Percentiles rank a stretch among this genome's conserved stretches.
Conservation (phyloP, 2,888 invertebrate genomes). For the Coelogynopora nodosa region DNA sequence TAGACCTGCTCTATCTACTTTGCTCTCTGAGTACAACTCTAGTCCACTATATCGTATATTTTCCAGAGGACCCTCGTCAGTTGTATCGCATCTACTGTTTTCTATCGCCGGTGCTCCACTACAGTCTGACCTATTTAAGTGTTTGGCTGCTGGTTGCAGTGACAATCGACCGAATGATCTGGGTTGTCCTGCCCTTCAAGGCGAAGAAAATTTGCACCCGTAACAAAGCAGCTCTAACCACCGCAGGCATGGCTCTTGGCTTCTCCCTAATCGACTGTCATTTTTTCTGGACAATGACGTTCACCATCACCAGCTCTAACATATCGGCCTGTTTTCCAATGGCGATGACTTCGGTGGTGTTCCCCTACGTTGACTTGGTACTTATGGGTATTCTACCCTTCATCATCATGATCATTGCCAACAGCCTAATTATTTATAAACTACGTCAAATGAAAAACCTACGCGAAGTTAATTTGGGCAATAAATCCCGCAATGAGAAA, state of each 20-base stretch:
- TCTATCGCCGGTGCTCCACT: background rate
- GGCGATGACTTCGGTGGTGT: background rate
- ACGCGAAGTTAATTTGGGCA: constrained; percentile 39
- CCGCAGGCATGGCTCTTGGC: background rate
- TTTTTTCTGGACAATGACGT: constrained; percentile 11
- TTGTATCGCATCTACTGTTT: background rate
- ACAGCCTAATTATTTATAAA: constrained; percentile 40
- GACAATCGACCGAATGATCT: constrained; percentile 44
- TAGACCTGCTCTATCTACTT: constrained; percentile 42
- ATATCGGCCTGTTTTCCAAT: background rate
- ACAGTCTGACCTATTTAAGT: constrained; percentile 34
- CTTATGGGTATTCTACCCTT: constrained; percentile 35
- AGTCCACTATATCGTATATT: constrained; percentile 40
- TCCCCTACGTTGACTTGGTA: constrained; percentile 43
- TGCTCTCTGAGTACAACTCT: constrained; percentile 36
- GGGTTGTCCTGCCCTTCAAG: constrained; percentile 46
- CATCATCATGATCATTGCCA: constrained; percentile 42
- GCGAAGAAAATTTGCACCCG: constrained; percentile 42
- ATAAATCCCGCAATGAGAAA: constrained; percentile 40
- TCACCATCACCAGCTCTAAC: background rate
- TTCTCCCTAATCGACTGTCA: constrained; percentile 2
- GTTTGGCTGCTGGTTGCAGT: constrained; percentile 41
- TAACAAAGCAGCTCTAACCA: constrained; percentile 18
- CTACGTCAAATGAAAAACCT: constrained; percentile 39
- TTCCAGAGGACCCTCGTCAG: constrained; percentile 33